Evolutionary conservation across 2,113 vertebrate species (phyloP), one percentile per base, ranked within the genome.

Genomic region (Apistogramma diplotaenia): DNA sequence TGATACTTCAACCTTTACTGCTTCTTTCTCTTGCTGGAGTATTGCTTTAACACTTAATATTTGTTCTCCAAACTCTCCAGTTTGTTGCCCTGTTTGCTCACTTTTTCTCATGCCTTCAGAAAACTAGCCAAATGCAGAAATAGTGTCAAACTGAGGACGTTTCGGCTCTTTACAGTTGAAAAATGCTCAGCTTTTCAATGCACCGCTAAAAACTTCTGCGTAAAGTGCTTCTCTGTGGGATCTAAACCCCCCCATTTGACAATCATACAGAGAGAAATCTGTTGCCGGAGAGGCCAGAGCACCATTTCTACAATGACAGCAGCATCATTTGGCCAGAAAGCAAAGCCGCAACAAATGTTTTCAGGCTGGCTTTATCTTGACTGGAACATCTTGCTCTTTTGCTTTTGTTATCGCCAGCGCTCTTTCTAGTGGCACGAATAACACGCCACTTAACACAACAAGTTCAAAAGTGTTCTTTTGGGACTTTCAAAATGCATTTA

Each of bases 351-450:
- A 35, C 15, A 19, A 78, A 70, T 1, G 1, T 70, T 83, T 43
- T 13, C 29, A 77, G 33, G 43, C 70, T 58, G 2, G 31, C 80
- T 81, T 83, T 89, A 71, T 85, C 88, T 82, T 0, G n/a, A 75
- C 81, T 23, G 59, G 74, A 72, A 84, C 81, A 85, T 89, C 77
- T 81, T 57, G 76, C 71, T 77, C 72, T 71, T 16, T 61, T 55
- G 56, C 74, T 76, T 86, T 87, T 85, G 65, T 85, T 83, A 82
- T 83, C 53, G 1, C 21, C 35, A 51, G 13, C 81, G 1, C 60
- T 78, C 35, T n/a, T 62, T 73, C 9, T 37, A 56, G 25, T 23
- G 11, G 25, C 43, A 35, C 4, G 5, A 70, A 70, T 57, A 74
- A 37, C 76, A 61, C 6, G 1, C 6, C 16, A 7, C 65, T 74